These are phyloP conservation scores for Pycnomerus fuliginosus DNA, from an alignment of 2,888 invertebrate genomes.

Conservation along the genomic window DNA sequence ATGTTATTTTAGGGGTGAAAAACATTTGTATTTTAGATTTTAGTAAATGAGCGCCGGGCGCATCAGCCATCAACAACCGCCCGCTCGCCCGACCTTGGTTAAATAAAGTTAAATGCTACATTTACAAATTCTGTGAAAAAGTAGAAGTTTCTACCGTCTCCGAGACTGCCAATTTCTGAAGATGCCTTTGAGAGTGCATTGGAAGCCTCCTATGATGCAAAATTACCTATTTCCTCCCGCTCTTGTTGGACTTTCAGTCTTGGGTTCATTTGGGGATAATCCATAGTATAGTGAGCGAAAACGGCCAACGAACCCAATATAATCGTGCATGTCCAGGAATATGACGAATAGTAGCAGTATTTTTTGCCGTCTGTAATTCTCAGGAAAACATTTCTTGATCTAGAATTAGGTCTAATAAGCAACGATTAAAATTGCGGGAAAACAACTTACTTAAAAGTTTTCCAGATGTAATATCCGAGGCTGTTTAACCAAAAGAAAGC, in stretches of 20 bases:
- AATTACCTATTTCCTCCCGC: conserved; percentile 66
- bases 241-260: conserved; percentile 59
- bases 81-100: too few species aligned
- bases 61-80: too few species aligned
- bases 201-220: neutral
- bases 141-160: too few species aligned
- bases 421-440: conserved; percentile 1
- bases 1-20: too few species aligned
- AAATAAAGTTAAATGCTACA: too few species aligned
- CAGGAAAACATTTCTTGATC: conserved; percentile 81
- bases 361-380: conserved; percentile 82
- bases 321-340: conserved; percentile 75
- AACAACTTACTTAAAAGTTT: conserved; percentile 70
- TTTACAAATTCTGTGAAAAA: too few species aligned
- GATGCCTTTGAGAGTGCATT: too few species aligned
- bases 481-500: conserved; percentile 87
- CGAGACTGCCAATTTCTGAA: too few species aligned
- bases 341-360: conserved; percentile 83
- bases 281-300: conserved; percentile 78
- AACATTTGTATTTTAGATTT: too few species aligned
- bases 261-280: conserved; percentile 61
- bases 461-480: conserved; percentile 86
- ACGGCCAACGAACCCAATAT: conserved; percentile 73
- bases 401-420: conserved; percentile 44
- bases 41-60: too few species aligned